phyloP scores from a whole-genome alignment of 2,113 vertebrate genomes.

The Perca fluviatilis region DNA sequence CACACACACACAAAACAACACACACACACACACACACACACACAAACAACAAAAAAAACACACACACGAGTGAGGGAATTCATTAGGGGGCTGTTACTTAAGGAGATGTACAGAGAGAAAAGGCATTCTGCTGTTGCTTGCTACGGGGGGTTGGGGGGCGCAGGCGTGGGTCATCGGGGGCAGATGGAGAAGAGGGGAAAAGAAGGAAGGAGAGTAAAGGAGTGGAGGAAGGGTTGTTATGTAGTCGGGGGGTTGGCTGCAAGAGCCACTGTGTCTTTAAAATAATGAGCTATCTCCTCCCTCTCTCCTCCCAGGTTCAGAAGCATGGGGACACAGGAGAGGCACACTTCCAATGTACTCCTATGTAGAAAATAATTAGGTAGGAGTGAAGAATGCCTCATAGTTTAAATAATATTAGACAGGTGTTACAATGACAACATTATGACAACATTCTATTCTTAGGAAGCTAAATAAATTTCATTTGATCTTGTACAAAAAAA shows the following conservation, averaged over 20 bases:
- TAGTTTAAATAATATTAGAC: conserved; percentile 5
- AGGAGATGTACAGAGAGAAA: conserved; percentile 24
- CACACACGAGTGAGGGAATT: conserved; percentile 55
- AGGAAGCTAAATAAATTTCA: neutral
- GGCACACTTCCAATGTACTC: neutral
- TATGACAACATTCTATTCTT: neutral
- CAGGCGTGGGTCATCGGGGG: conserved; percentile 25
- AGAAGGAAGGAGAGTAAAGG: conserved; percentile 13
- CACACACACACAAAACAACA: neutral
- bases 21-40: neutral
- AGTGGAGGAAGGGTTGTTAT: conserved; percentile 24
- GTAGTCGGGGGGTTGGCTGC: conserved; percentile 8
- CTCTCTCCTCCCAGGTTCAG: conserved; percentile 48
- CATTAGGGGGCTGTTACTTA: conserved; percentile 48
- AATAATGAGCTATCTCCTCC: conserved; percentile 70
- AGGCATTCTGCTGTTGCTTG: neutral
- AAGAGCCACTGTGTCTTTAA: conserved; percentile 59
- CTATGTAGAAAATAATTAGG: neutral
- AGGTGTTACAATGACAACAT: neutral
- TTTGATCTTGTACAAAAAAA: neutral
- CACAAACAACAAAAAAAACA: neutral
- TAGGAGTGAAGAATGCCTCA: neutral
- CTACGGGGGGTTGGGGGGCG: neutral
- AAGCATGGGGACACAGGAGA: conserved; percentile 35
- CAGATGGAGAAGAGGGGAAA: conserved; percentile 19